Percentiles rank a stretch among this genome's conserved stretches.
These are phyloP conservation scores for Eriosoma lanigerum DNA, from an alignment of 1,140 invertebrate genomes.

Conservation along the genomic window DNA sequence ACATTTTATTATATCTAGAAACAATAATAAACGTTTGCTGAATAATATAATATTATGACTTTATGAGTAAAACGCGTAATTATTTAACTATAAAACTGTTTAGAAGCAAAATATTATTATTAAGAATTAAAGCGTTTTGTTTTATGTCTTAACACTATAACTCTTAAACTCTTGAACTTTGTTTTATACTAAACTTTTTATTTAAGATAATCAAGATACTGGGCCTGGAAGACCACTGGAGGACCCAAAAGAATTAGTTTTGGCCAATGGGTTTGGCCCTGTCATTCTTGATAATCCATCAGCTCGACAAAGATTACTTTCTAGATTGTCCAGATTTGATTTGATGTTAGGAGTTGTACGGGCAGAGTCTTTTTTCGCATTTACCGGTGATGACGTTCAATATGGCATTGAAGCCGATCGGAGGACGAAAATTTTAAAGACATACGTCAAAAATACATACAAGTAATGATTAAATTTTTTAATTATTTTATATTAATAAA, in stretches of 20 bases:
- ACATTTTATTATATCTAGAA: too few species aligned
- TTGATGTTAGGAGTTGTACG: slow-evolving; percentile 90
- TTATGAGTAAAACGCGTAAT: too few species aligned
- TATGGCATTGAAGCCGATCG: slow-evolving; percentile 88
- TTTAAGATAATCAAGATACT: slow-evolving; percentile 6
- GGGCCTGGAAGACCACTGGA: slow-evolving; percentile 38
- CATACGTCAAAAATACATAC: slow-evolving; percentile 91
- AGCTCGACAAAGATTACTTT: slow-evolving; percentile 65
- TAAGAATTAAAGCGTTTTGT: too few species aligned
- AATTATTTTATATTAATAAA: too few species aligned
- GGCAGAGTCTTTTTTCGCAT: slow-evolving; percentile 82
- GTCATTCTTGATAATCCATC: slow-evolving; percentile 24
- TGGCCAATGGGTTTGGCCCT: slow-evolving; percentile 32
- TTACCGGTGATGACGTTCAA: slow-evolving; percentile 86
- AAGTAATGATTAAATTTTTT: slow-evolving; percentile 65
- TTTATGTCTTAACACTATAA: too few species aligned
- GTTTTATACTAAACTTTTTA: too few species aligned
- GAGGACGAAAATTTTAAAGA: slow-evolving; percentile 85
- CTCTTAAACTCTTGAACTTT: too few species aligned
- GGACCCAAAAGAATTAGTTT: slow-evolving; percentile 35
- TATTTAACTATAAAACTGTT: too few species aligned
- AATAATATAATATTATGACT: too few species aligned
- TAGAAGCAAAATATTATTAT: too few species aligned
- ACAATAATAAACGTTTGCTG: too few species aligned
- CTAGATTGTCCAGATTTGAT: slow-evolving; percentile 79